Percentiles rank a stretch among this genome's conserved stretches.
These are phyloP conservation scores for Bucco capensis DNA, from an alignment of 2,113 vertebrate genomes.

Conservation along the genomic window DNA sequence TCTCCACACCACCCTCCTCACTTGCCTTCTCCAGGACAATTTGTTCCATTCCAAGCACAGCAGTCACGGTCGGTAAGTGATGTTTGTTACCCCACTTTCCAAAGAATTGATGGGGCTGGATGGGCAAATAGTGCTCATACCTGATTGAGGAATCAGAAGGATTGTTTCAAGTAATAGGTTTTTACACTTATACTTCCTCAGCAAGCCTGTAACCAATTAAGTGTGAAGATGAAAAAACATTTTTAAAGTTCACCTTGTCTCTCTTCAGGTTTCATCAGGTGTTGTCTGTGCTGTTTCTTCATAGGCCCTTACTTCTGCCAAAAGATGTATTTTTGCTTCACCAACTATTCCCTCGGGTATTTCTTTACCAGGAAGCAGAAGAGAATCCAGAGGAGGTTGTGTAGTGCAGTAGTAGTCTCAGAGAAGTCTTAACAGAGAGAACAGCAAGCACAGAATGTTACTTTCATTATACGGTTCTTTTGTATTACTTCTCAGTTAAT, in stretches of 20 bases:
- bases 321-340: neutral
- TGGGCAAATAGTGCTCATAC: neutral
- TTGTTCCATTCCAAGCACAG: constrained; percentile 94
- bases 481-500: neutral
- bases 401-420: neutral
- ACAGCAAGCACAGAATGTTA: neutral
- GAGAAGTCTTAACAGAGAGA: neutral
- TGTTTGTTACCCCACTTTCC: neutral
- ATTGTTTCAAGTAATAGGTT: neutral
- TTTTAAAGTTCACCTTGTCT: neutral
- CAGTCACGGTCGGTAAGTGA: constrained; percentile 91
- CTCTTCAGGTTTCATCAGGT: neutral
- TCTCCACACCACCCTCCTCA: constrained; percentile 88
- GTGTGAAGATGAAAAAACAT: neutral
- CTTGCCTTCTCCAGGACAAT: constrained; percentile 89
- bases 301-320: neutral
- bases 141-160: neutral
- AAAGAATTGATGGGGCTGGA: neutral
- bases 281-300: neutral
- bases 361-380: neutral
- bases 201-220: neutral
- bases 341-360: neutral
- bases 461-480: neutral
- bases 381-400: neutral
- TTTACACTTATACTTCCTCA: neutral